phyloP scores from a whole-genome alignment of 2,797 vertebrate genomes.

The Enteromius argenteus region DNA sequence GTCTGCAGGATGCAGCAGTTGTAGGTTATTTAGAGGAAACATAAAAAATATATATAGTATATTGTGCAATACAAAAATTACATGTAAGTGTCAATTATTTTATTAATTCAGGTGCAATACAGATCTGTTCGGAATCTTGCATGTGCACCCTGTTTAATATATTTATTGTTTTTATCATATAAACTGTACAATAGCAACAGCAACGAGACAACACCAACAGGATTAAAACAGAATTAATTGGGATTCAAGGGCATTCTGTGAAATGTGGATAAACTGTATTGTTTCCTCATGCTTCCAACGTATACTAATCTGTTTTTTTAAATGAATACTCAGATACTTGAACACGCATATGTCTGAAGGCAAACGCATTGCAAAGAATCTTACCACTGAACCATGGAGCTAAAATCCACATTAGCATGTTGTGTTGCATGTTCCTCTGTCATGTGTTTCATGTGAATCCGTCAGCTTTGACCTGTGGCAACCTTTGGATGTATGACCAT shows the following conservation, averaged over 20 bases:
- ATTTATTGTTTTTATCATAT: neutral
- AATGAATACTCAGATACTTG: conserved; percentile 48
- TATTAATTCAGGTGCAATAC: neutral
- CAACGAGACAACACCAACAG: neutral
- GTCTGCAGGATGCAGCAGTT: neutral
- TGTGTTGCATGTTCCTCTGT: conserved; percentile 15
- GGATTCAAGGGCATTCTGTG: neutral
- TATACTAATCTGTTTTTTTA: conserved; percentile 62
- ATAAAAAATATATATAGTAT: neutral
- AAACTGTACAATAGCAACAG: neutral
- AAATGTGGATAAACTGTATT: conserved; percentile 38
- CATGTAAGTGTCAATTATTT: neutral
- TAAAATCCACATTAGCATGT: conserved; percentile 77
- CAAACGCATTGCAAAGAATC: conserved; percentile 81
- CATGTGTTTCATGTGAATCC: conserved; percentile 5
- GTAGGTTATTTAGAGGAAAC: neutral
- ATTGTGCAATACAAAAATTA: neutral
- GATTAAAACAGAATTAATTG: neutral
- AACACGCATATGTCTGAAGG: conserved; percentile 52
- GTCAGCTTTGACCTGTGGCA: neutral
- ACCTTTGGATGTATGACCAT: neutral
- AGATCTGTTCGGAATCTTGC: neutral
- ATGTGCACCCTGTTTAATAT: neutral
- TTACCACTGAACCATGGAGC: conserved; percentile 71
- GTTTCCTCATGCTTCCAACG: conserved; percentile 88